Conservation (phyloP, 2,113 vertebrate genomes). For the Perognathus longimembris region DNA sequence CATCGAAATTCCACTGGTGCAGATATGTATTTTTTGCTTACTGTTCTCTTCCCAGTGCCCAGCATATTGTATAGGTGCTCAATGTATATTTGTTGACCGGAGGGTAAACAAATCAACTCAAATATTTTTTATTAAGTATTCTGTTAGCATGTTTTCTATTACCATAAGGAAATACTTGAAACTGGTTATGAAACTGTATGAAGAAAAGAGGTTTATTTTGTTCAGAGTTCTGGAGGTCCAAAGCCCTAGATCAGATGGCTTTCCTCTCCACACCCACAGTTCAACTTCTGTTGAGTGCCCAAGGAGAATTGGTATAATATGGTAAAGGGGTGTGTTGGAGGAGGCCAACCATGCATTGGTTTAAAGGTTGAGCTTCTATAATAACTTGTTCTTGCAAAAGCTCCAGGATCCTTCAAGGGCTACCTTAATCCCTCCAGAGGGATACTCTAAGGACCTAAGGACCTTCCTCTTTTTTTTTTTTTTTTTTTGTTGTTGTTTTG, state of each 20-base stretch:
- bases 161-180: not conserved
- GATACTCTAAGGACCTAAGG: not conserved
- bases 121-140: constrained; percentile 30
- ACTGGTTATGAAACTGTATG: not conserved
- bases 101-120: constrained; percentile 49
- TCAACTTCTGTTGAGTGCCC: not conserved
- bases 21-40: constrained; percentile 15
- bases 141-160: not conserved
- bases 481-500: too few relatives aligned
- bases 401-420: not conserved
- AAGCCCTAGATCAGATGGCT: not conserved
- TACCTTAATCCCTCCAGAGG: not conserved
- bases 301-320: not conserved
- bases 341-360: not conserved
- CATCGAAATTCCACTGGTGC: not conserved
- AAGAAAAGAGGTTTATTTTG: not conserved
- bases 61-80: not conserved
- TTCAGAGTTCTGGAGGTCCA: not conserved
- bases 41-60: not conserved
- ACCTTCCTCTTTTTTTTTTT: too few relatives aligned
- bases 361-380: not conserved
- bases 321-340: not conserved
- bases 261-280: too few relatives aligned
- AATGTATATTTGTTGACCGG: not conserved
- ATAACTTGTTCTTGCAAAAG: not conserved